Percentiles rank a stretch among this genome's conserved stretches.
Evolutionary conservation across 1,140 invertebrate genomes (phyloP).

Genomic region (Drosophila mojavensis): DNA sequence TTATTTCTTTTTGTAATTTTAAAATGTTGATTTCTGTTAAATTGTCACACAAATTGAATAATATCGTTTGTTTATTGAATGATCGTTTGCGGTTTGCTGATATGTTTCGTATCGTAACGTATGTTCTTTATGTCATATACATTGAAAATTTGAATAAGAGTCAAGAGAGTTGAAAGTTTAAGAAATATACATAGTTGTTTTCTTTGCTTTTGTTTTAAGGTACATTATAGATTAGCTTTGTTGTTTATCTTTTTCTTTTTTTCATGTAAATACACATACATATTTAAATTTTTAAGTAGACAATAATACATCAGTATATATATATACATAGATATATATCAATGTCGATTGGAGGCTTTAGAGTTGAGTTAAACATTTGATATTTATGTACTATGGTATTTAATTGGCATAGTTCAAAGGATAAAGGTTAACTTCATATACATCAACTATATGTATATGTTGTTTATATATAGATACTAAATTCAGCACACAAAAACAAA

Average conservation of each 20-base stretch:
- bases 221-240: slow-evolving; percentile 74
- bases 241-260: slow-evolving; percentile 25
- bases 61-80: slow-evolving; percentile 28
- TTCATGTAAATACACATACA: slow-evolving; percentile 42
- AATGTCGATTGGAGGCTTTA: slow-evolving; percentile 75
- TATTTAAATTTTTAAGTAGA: slow-evolving; percentile 61
- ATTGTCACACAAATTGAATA: slow-evolving; percentile 30
- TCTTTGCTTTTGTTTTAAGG: slow-evolving; percentile 55
- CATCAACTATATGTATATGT: slow-evolving; percentile 19
- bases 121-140: slow-evolving; percentile 55
- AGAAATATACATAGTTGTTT: slow-evolving; percentile 66
- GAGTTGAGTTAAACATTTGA: slow-evolving; percentile 76
- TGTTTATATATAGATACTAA: slow-evolving; percentile 32
- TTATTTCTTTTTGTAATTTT: slow-evolving; percentile 58
- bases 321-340: slow-evolving; percentile 50
- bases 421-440: slow-evolving; percentile 54
- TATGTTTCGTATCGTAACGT: slow-evolving; percentile 17
- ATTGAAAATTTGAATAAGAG: slow-evolving; percentile 80
- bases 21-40: slow-evolving; percentile 72
- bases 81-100: slow-evolving; percentile 23
- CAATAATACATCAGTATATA: slow-evolving; percentile 79
- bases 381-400: slow-evolving; percentile 39
- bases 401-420: slow-evolving; percentile 64
- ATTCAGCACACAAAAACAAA: slow-evolving; percentile 25
- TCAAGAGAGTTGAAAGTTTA: slow-evolving; percentile 74